Percentiles rank a stretch among this genome's conserved stretches.
phyloP scores from a whole-genome alignment of 2,797 vertebrate genomes.

The Astyanax mexicanus region DNA sequence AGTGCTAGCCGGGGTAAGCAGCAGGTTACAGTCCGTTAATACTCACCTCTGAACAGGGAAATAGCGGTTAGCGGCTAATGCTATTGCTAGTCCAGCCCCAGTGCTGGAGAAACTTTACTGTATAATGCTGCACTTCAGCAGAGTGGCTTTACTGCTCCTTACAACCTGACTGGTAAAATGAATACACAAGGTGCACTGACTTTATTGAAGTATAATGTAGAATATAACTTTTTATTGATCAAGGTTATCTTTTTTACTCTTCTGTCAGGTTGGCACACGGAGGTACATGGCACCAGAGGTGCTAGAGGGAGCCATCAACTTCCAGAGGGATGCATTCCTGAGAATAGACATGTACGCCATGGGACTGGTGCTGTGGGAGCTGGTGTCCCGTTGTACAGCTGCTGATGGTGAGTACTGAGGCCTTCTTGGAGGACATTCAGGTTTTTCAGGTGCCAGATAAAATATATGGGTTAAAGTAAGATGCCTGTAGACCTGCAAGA shows the following conservation, averaged over 20 bases:
- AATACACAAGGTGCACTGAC: too few relatives aligned
- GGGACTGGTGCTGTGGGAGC: constrained; percentile 95
- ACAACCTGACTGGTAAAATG: too few relatives aligned
- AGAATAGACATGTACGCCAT: constrained; percentile 96
- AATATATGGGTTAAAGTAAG: background rate
- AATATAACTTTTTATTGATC: too few relatives aligned
- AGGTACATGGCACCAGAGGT: constrained; percentile 97
- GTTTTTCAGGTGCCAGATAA: background rate
- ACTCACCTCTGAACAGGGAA: too few relatives aligned
- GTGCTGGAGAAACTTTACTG: too few relatives aligned
- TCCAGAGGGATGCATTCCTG: constrained; percentile 94
- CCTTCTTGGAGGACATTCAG: background rate
- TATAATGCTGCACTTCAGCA: too few relatives aligned
- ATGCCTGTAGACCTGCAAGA: background rate
- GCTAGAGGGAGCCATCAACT: constrained; percentile 95
- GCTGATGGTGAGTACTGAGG: constrained; percentile 83
- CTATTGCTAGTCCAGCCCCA: too few relatives aligned
- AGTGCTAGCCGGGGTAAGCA: too few relatives aligned
- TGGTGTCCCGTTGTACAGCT: constrained; percentile 90
- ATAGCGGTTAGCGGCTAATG: too few relatives aligned
- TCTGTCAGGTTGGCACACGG: constrained; percentile 89
- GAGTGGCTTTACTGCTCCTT: too few relatives aligned
- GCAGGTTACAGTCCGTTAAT: too few relatives aligned
- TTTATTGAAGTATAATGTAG: too few relatives aligned
- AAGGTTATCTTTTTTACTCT: background rate